phyloP scores from a whole-genome alignment of 2,113 vertebrate species.

The Urocitellus parryii region DNA sequence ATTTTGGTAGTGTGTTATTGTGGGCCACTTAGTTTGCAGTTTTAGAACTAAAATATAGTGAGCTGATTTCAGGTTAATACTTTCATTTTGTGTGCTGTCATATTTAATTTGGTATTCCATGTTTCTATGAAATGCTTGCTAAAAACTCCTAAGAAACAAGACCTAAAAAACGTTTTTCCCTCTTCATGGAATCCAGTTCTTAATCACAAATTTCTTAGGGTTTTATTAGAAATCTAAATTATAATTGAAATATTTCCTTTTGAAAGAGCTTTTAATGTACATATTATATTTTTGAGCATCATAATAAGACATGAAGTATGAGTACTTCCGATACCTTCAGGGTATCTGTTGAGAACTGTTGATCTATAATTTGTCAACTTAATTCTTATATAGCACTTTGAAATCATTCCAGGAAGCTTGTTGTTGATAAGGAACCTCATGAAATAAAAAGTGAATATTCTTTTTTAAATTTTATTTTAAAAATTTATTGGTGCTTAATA shows the following conservation, averaged over 20 bases:
- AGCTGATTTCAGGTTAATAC: constrained; percentile 49
- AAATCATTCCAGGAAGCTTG: constrained; percentile 16
- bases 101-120: constrained; percentile 64
- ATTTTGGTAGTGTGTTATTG: constrained; percentile 39
- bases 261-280: constrained; percentile 54
- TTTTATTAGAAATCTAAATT: constrained; percentile 51
- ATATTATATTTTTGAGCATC: not conserved
- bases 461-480: not conserved
- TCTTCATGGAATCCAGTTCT: constrained; percentile 12
- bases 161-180: not conserved
- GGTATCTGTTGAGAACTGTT: not conserved
- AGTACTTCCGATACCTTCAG: not conserved
- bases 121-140: constrained; percentile 64
- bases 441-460: constrained; percentile 14
- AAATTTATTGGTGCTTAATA: no score
- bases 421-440: constrained; percentile 6
- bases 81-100: constrained; percentile 66
- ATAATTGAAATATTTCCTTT: constrained; percentile 46
- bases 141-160: constrained; percentile 48
- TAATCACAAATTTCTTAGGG: constrained; percentile 22
- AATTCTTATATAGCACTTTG: not conserved
- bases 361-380: constrained; percentile 31
- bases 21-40: constrained; percentile 50
- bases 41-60: constrained; percentile 2
- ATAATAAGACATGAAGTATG: not conserved